Percentiles rank a stretch among this genome's conserved stretches.
phyloP scores from a whole-genome alignment of 2,888 invertebrate species.

The Choreutis nemorana region DNA sequence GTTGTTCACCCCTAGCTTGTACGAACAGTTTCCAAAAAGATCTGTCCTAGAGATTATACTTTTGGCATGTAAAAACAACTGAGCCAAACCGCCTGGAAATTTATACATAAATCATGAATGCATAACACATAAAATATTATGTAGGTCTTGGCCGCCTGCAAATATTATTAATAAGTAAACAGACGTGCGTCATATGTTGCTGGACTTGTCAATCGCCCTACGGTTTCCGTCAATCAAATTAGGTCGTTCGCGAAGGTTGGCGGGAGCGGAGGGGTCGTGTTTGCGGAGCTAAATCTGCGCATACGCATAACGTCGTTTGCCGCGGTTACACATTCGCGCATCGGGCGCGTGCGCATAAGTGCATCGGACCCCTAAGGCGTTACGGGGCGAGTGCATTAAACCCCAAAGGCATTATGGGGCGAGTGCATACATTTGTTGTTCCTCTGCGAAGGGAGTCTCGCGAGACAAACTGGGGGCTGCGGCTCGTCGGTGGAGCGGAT shows the following conservation, averaged over 20 bases:
- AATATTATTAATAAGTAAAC: slow-evolving; percentile 17
- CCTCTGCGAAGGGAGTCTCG: slow-evolving; percentile 75
- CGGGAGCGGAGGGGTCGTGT: slow-evolving; percentile 34
- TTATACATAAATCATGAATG: no score
- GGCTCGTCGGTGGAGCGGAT: slow-evolving; percentile 87
- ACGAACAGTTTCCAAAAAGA: no score
- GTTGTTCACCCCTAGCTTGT: no score
- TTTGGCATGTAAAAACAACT: no score
- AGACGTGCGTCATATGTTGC: slow-evolving; percentile 16
- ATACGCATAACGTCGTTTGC: slow-evolving; percentile 53
- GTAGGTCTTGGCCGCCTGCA: slow-evolving; percentile 18
- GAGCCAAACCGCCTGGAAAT: no score
- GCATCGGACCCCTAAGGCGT: slow-evolving; percentile 20
- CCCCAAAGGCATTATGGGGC: slow-evolving; percentile 69
- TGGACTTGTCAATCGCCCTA: slow-evolving; percentile 14
- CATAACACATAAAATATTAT: slow-evolving; percentile 10
- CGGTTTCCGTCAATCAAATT: slow-evolving; percentile 47
- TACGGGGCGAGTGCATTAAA: slow-evolving; percentile 79
- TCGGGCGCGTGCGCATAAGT: slow-evolving; percentile 29
- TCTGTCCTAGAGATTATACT: no score
- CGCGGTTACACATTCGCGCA: slow-evolving; percentile 39
- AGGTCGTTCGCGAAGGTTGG: slow-evolving; percentile 53
- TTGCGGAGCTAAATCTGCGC: slow-evolving; percentile 49
- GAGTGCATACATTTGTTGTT: slow-evolving; percentile 79
- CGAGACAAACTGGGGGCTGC: slow-evolving; percentile 84